Percentiles rank a stretch among this genome's conserved stretches.
These are phyloP conservation scores for Jacana jacana DNA, from an alignment of 2,113 vertebrate genomes.

Conservation along the genomic window DNA sequence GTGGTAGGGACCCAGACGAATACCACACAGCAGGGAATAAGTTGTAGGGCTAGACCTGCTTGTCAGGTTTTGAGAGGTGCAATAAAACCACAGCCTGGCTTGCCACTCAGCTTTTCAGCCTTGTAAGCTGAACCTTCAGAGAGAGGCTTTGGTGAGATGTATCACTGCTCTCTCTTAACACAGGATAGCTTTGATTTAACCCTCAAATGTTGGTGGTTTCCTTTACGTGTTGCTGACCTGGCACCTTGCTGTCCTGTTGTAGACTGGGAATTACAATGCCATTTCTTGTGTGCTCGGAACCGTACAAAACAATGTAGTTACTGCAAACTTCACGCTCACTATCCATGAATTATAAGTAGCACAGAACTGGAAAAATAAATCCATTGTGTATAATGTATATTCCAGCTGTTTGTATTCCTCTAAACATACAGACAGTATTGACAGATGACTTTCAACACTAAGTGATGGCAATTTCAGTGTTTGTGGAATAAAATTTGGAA, in stretches of 20 bases:
- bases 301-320: background rate
- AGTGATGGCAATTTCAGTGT: background rate
- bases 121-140: background rate
- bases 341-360: background rate
- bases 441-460: background rate
- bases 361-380: background rate
- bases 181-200: no score
- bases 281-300: background rate
- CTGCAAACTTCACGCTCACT: background rate
- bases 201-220: background rate
- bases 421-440: background rate
- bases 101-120: background rate
- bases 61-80: background rate
- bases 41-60: background rate
- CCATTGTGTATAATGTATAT: background rate
- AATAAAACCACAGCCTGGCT: background rate
- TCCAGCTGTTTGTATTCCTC: background rate
- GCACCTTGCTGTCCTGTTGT: rapidly evolving
- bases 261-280: background rate
- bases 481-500: background rate
- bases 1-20: background rate
- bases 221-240: background rate
- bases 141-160: background rate
- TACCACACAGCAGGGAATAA: background rate
- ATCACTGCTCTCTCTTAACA: no score